Evolutionary conservation across 2,797 vertebrate genomes (phyloP).

Genomic region (Arnoldichthys spilopterus): DNA sequence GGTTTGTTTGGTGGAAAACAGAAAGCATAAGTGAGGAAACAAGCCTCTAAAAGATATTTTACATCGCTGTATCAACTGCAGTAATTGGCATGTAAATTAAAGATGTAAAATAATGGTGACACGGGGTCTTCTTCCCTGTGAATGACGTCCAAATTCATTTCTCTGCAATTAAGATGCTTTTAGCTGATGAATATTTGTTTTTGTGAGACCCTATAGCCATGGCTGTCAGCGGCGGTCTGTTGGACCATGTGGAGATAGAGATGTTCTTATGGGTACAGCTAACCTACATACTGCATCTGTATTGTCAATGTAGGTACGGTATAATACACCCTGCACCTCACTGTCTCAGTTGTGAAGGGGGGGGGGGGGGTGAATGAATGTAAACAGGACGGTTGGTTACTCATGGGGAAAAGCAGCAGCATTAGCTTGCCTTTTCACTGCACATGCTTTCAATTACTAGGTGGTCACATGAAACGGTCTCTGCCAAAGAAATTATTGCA

Average conservation of each 20-base stretch:
- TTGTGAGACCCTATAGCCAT: constrained; percentile 17
- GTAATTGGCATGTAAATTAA: constrained; percentile 61
- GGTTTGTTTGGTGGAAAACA: constrained; percentile 63
- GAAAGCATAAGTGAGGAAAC: constrained; percentile 56
- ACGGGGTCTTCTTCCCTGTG: constrained; percentile 16
- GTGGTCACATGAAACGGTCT: constrained; percentile 4
- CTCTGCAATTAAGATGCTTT: constrained; percentile 18
- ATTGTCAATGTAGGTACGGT: background rate
- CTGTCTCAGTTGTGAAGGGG: background rate
- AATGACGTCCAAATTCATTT: constrained; percentile 22
- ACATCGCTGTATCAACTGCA: constrained; percentile 52
- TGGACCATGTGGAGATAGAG: background rate
- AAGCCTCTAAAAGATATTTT: constrained; percentile 36
- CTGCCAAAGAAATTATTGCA: constrained; percentile 1
- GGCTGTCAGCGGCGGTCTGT: too few relatives aligned
- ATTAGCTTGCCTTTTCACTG: background rate
- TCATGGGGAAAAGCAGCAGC: background rate
- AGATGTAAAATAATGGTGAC: constrained; percentile 42
- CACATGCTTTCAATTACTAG: constrained; percentile 4
- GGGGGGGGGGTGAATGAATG: background rate
- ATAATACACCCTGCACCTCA: background rate
- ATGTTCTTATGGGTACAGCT: background rate
- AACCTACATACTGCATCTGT: constrained; percentile 3
- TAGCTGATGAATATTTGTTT: constrained; percentile 1
- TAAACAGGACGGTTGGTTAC: background rate